A percentile compares a stretch with the other conserved stretches of the same genome.
phyloP scores from a whole-genome alignment of 1,140 invertebrate genomes.

The Calliphora vicina region DNA sequence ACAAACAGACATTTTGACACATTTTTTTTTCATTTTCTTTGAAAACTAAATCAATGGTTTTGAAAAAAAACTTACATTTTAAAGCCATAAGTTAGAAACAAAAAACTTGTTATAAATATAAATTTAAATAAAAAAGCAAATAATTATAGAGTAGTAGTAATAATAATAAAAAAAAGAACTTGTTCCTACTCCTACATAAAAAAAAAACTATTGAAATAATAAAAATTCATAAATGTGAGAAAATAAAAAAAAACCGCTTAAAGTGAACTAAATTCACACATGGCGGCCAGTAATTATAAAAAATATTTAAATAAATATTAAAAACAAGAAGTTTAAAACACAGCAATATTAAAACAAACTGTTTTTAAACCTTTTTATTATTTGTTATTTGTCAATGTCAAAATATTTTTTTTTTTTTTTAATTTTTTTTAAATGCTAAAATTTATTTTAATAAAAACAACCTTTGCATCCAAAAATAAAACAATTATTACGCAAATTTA shows the following conservation, averaged over 20 bases:
- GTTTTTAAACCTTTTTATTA: not conserved
- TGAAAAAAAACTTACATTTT: not conserved
- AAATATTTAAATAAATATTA: not conserved
- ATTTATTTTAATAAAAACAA: not conserved
- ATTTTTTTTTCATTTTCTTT: not conserved
- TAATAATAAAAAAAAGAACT: not conserved
- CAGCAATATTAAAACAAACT: not conserved
- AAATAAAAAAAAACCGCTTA: not conserved
- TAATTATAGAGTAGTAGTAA: not conserved
- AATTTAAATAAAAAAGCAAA: not conserved
- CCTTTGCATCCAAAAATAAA: not conserved
- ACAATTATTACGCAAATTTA: conserved; percentile 5
- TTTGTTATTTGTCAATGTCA: not conserved
- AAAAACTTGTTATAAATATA: not conserved
- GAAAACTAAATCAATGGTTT: not conserved
- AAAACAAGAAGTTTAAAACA: not conserved
- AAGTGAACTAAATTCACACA: too few species aligned
- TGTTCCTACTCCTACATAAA: not conserved
- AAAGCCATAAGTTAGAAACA: too few species aligned
- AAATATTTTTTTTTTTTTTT: not conserved
- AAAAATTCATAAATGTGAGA: not conserved
- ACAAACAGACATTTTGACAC: not conserved
- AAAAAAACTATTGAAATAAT: not conserved
- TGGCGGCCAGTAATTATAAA: not conserved
- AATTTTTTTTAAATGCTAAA: not conserved